phyloP scores from a whole-genome alignment of 2,888 invertebrate genomes.

The Monochamus alternatus region DNA sequence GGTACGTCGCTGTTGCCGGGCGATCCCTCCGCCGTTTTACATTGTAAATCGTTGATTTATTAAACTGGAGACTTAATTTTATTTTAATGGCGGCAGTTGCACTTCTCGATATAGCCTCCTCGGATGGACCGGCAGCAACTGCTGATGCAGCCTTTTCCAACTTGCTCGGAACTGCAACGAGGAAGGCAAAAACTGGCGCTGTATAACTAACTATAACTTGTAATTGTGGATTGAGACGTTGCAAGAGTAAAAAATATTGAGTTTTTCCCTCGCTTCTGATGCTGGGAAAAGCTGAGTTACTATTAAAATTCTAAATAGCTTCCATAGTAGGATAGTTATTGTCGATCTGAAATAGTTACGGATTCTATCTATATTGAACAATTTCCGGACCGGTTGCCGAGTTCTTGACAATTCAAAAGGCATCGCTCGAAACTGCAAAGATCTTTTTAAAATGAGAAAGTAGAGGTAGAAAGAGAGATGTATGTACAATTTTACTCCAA shows the following conservation, averaged over 20 bases:
- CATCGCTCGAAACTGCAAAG: too few relatives aligned
- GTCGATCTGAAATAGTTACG: too few relatives aligned
- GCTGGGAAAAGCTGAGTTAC: not conserved
- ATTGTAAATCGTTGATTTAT: conserved; percentile 17
- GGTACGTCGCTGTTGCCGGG: conserved; percentile 43
- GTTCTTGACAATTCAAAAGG: too few relatives aligned
- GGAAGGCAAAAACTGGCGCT: not conserved
- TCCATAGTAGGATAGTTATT: not conserved
- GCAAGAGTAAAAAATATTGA: not conserved
- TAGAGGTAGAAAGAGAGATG: too few relatives aligned
- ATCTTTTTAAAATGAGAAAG: too few relatives aligned
- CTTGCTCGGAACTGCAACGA: not conserved
- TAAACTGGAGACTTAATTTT: conserved; percentile 23
- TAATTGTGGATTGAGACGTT: not conserved
- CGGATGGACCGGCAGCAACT: not conserved
- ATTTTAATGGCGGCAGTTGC: conserved; percentile 7
- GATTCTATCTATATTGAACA: too few relatives aligned
- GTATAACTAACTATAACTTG: not conserved
- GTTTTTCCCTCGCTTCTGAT: not conserved
- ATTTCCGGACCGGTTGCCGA: too few relatives aligned
- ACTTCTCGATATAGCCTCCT: not conserved
- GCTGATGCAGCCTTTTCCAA: not conserved
- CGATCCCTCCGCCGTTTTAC: conserved; percentile 2
- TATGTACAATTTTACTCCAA: too few relatives aligned
- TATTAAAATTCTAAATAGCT: not conserved